Evolutionary conservation across 1,140 invertebrate genomes (phyloP).

Genomic region (Drosophila sproati): DNA sequence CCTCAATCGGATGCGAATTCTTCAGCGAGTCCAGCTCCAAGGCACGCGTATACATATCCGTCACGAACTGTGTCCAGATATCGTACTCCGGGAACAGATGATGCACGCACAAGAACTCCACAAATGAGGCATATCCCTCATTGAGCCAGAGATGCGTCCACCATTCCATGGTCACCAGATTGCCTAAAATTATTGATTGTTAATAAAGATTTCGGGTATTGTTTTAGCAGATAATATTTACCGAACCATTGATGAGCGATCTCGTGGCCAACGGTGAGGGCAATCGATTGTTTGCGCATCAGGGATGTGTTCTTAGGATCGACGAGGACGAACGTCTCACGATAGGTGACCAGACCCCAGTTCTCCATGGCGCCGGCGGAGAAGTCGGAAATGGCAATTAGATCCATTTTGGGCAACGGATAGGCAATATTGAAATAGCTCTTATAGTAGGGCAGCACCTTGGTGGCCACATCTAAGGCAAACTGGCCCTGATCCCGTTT

Average conservation of each 20-base stretch:
- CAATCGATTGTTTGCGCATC: constrained; percentile 93
- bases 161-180: constrained; percentile 96
- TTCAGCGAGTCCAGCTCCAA: constrained; percentile 95
- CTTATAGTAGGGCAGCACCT: constrained; percentile 96
- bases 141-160: constrained; percentile 95
- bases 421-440: constrained; percentile 97
- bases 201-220: neutral
- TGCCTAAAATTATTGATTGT: constrained; percentile 61
- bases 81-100: constrained; percentile 96
- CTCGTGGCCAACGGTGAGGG: constrained; percentile 94
- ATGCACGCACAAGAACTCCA: constrained; percentile 94
- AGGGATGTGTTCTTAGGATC: constrained; percentile 94
- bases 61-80: constrained; percentile 97
- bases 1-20: constrained; percentile 96
- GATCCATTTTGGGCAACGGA: constrained; percentile 97
- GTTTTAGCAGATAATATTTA: constrained; percentile 30
- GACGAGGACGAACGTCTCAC: constrained; percentile 93
- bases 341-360: constrained; percentile 92
- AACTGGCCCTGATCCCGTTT: constrained; percentile 97
- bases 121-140: constrained; percentile 96
- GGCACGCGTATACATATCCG: constrained; percentile 92
- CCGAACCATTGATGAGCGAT: constrained; percentile 96
- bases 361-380: constrained; percentile 98
- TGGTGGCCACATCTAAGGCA: constrained; percentile 93
- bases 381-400: constrained; percentile 97